Evolutionary conservation across 2,888 invertebrate genomes (phyloP).

Genomic region (Andrena flavipes): DNA sequence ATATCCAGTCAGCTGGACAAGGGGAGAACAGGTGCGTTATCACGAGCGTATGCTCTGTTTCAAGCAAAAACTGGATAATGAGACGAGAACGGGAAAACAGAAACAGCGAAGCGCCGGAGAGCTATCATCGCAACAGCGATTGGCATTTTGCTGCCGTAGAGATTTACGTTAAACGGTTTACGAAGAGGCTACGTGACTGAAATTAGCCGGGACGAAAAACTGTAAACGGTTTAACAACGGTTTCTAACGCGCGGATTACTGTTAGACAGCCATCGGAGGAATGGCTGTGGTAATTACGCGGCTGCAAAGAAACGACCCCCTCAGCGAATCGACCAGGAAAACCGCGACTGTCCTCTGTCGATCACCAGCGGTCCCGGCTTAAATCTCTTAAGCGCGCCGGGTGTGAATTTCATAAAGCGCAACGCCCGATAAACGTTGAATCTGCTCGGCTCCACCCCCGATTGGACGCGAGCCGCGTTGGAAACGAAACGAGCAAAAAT

Average conservation of each 20-base stretch:
- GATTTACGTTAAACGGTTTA: constrained; percentile 7
- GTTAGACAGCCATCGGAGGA: constrained; percentile 53
- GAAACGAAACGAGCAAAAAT: constrained; percentile 21
- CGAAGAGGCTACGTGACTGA: constrained; percentile 28
- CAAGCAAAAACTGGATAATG: background rate
- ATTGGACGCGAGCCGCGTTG: background rate
- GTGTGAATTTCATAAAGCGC: constrained; percentile 6
- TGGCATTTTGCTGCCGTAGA: background rate
- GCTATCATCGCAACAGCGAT: background rate
- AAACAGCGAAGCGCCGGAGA: background rate
- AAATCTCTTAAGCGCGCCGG: no score
- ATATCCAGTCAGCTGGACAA: no score
- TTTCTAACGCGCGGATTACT: constrained; percentile 63
- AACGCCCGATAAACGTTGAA: constrained; percentile 4
- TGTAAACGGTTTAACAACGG: constrained; percentile 67
- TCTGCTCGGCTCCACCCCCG: background rate
- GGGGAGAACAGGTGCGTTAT: no score
- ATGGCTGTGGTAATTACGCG: constrained; percentile 34
- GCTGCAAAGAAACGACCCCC: constrained; percentile 34
- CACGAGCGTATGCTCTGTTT: no score
- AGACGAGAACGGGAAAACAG: background rate
- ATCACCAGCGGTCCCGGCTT: background rate
- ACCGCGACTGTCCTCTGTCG: constrained; percentile 5
- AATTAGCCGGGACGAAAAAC: constrained; percentile 35
- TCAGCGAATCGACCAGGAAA: constrained; percentile 4